Conservation (phyloP, 2,113 vertebrate genomes). For the Mastomys coucha region DNA sequence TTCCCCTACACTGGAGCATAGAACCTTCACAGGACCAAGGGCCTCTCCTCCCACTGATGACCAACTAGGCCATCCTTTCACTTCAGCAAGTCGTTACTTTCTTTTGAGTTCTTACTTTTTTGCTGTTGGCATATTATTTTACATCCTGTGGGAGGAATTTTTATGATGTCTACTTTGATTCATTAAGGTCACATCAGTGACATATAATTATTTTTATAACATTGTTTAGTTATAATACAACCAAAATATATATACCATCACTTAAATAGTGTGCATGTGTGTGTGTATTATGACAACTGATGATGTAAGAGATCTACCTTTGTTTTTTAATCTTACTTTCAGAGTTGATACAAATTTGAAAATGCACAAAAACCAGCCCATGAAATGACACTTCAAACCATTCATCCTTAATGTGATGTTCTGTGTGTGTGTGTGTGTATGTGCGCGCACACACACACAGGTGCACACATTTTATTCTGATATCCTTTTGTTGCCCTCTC, state of each 20-base stretch:
- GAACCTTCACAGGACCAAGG: too few relatives aligned
- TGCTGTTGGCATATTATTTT: not conserved
- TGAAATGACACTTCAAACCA: not conserved
- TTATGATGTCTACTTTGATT: not conserved
- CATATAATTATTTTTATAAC: not conserved
- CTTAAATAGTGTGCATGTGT: not conserved
- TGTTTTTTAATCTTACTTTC: not conserved
- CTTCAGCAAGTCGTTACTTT: not conserved
- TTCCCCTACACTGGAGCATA: too few relatives aligned
- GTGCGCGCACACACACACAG: too few relatives aligned
- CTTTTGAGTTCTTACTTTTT: not conserved
- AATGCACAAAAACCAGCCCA: not conserved
- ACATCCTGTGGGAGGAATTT: not conserved
- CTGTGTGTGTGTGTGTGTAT: not conserved
- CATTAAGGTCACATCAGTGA: not conserved
- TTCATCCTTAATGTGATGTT: not conserved
- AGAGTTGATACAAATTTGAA: not conserved
- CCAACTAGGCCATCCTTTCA: not conserved
- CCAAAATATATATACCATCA: not conserved
- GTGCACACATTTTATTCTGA: not conserved
- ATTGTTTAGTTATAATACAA: slow-evolving; percentile 1
- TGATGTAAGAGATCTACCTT: not conserved
- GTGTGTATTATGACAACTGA: not conserved
- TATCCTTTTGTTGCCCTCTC: fast-evolving
- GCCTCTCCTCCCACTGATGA: too few relatives aligned